A percentile compares a stretch with the other conserved stretches of the same genome.
Conservation (phyloP, 2,888 invertebrate species). For the Syritta pipiens region DNA sequence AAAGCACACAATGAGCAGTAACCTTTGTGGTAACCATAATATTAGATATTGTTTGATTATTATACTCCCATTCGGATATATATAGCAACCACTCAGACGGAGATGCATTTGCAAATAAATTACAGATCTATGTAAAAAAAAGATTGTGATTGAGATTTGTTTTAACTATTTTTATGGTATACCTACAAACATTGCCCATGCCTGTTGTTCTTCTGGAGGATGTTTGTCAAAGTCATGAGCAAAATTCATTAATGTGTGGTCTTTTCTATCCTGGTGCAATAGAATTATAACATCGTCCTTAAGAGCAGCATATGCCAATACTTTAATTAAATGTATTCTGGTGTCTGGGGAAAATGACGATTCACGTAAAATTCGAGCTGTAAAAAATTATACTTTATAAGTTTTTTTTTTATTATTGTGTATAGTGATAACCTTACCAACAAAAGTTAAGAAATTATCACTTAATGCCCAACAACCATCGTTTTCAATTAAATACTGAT, state of each 20-base stretch:
- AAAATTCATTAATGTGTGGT: conserved; percentile 93
- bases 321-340: conserved; percentile 85
- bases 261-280: conserved; percentile 92
- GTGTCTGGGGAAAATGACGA: conserved; percentile 81
- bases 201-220: conserved; percentile 87
- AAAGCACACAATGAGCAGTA: conserved; percentile 90
- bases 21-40: conserved; percentile 95
- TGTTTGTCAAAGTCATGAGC: conserved; percentile 89
- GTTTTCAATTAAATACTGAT: conserved; percentile 92
- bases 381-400: not conserved
- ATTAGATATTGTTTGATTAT: conserved; percentile 89
- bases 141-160: too few species aligned
- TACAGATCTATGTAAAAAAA: conserved; percentile 84
- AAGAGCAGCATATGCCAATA: conserved; percentile 87
- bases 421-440: conserved; percentile 81
- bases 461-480: conserved; percentile 96
- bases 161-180: not conserved
- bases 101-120: conserved; percentile 92
- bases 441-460: conserved; percentile 90
- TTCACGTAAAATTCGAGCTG: conserved; percentile 83
- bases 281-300: conserved; percentile 94
- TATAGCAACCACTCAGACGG: conserved; percentile 96
- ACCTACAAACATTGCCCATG: conserved; percentile 89
- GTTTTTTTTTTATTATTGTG: too few species aligned
- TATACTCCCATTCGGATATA: conserved; percentile 94